These are phyloP conservation scores for Sitta carolinensis DNA, from an alignment of 2,797 vertebrate species.

Conservation along the genomic window DNA sequence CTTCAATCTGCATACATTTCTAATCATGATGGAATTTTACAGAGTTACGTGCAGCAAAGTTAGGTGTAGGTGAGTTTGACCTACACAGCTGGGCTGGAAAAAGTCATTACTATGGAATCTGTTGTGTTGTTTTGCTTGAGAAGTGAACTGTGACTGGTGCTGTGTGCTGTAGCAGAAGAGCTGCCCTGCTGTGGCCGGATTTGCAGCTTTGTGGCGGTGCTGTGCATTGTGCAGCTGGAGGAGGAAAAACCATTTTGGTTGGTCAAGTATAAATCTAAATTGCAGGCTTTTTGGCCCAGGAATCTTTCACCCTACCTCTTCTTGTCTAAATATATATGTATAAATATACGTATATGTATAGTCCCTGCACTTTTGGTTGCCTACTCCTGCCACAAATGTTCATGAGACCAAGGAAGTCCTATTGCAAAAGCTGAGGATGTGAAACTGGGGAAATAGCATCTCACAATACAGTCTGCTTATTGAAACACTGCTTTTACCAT, in stretches of 20 bases:
- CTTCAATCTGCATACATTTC: background rate
- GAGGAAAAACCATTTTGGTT: rapidly evolving
- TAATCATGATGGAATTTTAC: background rate
- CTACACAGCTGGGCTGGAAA: background rate
- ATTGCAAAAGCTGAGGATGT: background rate
- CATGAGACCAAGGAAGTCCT: background rate
- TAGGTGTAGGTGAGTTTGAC: background rate
- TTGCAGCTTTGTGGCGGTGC: background rate
- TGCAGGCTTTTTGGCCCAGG: background rate
- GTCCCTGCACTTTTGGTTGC: background rate
- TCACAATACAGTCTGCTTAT: background rate
- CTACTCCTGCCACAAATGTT: background rate
- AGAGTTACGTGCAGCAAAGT: background rate
- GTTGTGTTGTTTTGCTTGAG: background rate
- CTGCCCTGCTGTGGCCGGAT: background rate
- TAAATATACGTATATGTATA: rapidly evolving
- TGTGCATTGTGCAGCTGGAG: rapidly evolving
- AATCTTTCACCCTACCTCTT: background rate
- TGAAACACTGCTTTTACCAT: background rate
- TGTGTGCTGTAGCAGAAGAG: background rate
- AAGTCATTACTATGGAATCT: background rate
- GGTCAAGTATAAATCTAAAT: background rate
- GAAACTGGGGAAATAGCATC: background rate
- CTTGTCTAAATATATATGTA: background rate
- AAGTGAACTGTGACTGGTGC: background rate